Conservation (phyloP, 1,140 invertebrate genomes). For the Hylyphantes graminicola region DNA sequence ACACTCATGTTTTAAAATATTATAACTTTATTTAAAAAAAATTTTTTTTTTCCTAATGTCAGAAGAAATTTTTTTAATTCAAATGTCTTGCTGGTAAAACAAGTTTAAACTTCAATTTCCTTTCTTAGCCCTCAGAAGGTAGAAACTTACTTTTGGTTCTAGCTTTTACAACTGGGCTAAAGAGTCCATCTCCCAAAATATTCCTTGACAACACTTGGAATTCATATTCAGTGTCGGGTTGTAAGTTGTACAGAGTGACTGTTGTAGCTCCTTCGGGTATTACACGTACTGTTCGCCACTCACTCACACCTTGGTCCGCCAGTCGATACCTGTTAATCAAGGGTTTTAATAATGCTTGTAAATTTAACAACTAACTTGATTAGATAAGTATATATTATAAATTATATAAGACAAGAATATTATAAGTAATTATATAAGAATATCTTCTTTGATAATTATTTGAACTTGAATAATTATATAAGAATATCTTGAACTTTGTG, state of each 20-base stretch:
- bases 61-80: background rate
- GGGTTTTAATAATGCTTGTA: background rate
- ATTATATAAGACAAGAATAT: too few species aligned
- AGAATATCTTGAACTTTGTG: too few species aligned
- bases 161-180: slow-evolving; percentile 90
- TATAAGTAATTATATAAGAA: background rate
- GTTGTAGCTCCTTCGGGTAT: slow-evolving; percentile 88
- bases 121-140: too few species aligned
- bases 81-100: background rate
- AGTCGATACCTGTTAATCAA: slow-evolving; percentile 48
- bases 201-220: slow-evolving; percentile 96
- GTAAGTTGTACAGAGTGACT: slow-evolving; percentile 89
- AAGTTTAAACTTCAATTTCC: background rate
- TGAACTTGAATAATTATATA: too few species aligned
- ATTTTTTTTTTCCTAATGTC: background rate
- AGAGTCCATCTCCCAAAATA: slow-evolving; percentile 91
- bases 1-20: background rate
- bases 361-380: too few species aligned
- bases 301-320: slow-evolving; percentile 59
- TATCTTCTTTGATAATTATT: too few species aligned
- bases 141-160: slow-evolving; percentile 84
- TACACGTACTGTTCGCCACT: slow-evolving; percentile 91
- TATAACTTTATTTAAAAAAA: background rate
- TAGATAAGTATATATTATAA: too few species aligned
- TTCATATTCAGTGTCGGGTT: slow-evolving; percentile 90